phyloP scores from a whole-genome alignment of 1,140 invertebrate species.

The Teleogryllus occipitalis region DNA sequence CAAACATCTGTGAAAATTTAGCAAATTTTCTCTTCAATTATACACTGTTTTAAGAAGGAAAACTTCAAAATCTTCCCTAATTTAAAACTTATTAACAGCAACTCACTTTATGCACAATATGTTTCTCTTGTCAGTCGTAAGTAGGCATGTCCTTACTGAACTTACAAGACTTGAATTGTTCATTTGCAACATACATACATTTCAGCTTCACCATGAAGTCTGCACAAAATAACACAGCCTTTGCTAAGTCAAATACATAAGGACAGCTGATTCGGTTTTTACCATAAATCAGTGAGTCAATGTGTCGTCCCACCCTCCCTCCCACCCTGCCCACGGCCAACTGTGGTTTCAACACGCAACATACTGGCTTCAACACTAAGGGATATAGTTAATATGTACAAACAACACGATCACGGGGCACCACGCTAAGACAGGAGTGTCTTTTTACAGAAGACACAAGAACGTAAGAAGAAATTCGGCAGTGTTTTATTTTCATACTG shows the following conservation, averaged over 20 bases:
- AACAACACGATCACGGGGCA: slow-evolving; percentile 8
- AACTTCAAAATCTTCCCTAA: slow-evolving; percentile 3
- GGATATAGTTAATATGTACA: not conserved
- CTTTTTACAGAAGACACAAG: slow-evolving; percentile 4
- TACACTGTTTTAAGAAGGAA: not conserved
- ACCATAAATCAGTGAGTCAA: not conserved
- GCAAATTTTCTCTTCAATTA: not conserved
- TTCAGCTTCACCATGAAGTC: slow-evolving; percentile 12
- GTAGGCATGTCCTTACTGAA: not conserved
- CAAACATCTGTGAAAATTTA: slow-evolving; percentile 9
- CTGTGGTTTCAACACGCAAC: not conserved
- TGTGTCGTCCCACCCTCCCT: not conserved
- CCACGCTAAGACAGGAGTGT: slow-evolving; percentile 9
- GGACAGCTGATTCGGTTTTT: slow-evolving; percentile 5
- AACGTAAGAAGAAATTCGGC: not conserved
- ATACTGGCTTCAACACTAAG: not conserved
- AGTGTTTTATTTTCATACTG: slow-evolving; percentile 5
- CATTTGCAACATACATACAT: not conserved
- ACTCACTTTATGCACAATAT: slow-evolving; percentile 19
- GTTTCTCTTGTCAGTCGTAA: slow-evolving; percentile 1
- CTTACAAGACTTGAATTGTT: slow-evolving; percentile 13
- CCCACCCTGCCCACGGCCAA: not conserved
- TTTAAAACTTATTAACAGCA: slow-evolving; percentile 22
- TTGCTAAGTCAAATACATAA: slow-evolving; percentile 23
- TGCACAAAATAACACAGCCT: slow-evolving; percentile 25